Evolutionary conservation across 1,140 invertebrate species (phyloP).

Genomic region (Drosophila simulans): DNA sequence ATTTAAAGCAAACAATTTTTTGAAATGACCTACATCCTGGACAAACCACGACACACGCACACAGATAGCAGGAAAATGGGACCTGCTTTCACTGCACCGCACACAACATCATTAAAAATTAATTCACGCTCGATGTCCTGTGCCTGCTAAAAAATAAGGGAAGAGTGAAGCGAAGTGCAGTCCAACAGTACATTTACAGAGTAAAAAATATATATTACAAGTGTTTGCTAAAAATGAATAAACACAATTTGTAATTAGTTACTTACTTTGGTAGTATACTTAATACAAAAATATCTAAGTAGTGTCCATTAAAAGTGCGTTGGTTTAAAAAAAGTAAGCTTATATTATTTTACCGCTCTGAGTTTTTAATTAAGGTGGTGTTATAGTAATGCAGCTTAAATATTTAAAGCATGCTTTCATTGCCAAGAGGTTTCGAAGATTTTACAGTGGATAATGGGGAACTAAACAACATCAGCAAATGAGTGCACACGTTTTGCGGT

Average conservation of each 20-base stretch:
- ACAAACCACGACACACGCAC: conserved; percentile 49
- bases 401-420: not conserved
- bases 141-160: conserved; percentile 35
- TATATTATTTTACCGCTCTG: too few relatives aligned
- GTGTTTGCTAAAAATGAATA: too few relatives aligned
- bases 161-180: conserved; percentile 26
- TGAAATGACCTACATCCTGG: conserved; percentile 80
- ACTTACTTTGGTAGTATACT: too few relatives aligned
- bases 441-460: conserved; percentile 11
- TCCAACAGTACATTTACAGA: conserved; percentile 6
- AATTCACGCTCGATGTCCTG: conserved; percentile 81
- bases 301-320: too few relatives aligned
- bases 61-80: conserved; percentile 56
- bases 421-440: not conserved
- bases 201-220: not conserved
- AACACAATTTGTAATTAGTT: too few relatives aligned
- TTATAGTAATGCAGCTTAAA: too few relatives aligned
- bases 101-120: conserved; percentile 83
- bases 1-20: conserved; percentile 82
- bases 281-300: too few relatives aligned
- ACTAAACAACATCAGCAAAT: conserved; percentile 62
- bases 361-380: too few relatives aligned
- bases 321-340: too few relatives aligned
- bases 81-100: conserved; percentile 62
- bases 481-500: conserved; percentile 73